Percentiles rank a stretch among this genome's conserved stretches.
Evolutionary conservation across 2,113 vertebrate species (phyloP).

Genomic region (Polyodon spathula): DNA sequence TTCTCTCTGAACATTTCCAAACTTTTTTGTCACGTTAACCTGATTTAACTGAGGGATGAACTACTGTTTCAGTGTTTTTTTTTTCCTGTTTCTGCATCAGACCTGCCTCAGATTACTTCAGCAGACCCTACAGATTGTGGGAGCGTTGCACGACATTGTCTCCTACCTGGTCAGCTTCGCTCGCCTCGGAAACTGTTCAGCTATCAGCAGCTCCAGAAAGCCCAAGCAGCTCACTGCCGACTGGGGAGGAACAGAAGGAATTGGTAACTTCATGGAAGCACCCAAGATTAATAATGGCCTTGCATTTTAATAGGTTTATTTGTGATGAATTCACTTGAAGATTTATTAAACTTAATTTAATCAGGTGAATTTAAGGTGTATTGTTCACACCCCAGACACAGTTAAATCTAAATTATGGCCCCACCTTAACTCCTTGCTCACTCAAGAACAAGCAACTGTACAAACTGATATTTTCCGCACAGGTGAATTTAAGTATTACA

Average conservation of each 20-base stretch:
- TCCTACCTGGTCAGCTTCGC: slow-evolving; percentile 54
- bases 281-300: background rate
- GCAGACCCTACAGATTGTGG: slow-evolving; percentile 45
- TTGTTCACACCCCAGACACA: too few relatives aligned
- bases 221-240: slow-evolving; percentile 32
- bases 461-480: too few relatives aligned
- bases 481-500: too few relatives aligned
- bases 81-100: slow-evolving; percentile 17
- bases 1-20: background rate
- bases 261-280: slow-evolving; percentile 29
- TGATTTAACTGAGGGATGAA: background rate
- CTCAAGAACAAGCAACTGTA: too few relatives aligned
- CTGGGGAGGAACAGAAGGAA: slow-evolving; percentile 48
- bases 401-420: too few relatives aligned
- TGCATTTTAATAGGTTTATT: too few relatives aligned
- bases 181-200: slow-evolving; percentile 43
- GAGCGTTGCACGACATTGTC: slow-evolving; percentile 49
- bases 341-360: too few relatives aligned
- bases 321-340: too few relatives aligned
- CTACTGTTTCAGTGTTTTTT: background rate
- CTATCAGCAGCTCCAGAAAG: slow-evolving; percentile 30
- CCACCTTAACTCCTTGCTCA: too few relatives aligned
- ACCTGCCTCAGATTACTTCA: slow-evolving; percentile 37
- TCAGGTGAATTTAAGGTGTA: too few relatives aligned
- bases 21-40: background rate